These are phyloP conservation scores for Diarsia brunnea DNA, from an alignment of 2,888 invertebrate species.

Conservation along the genomic window DNA sequence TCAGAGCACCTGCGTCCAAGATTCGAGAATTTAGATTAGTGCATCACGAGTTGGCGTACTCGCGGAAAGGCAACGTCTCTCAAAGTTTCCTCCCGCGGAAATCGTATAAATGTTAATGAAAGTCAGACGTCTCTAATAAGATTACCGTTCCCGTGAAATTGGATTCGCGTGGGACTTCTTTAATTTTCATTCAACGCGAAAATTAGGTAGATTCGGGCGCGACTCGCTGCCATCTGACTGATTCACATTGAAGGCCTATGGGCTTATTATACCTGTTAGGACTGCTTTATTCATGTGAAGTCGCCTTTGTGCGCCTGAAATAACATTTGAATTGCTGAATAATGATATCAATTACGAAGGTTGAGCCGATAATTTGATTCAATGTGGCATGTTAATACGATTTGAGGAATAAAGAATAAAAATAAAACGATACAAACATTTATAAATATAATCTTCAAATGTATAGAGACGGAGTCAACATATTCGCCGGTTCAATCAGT, in stretches of 20 bases:
- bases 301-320: constrained; percentile 26
- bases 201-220: constrained; percentile 82
- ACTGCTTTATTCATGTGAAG: constrained; percentile 44
- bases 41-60: constrained; percentile 78
- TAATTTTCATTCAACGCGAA: constrained; percentile 88
- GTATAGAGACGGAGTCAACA: constrained; percentile 70
- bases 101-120: constrained; percentile 90
- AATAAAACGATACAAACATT: constrained; percentile 24
- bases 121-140: constrained; percentile 88
- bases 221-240: constrained; percentile 72
- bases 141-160: constrained; percentile 89
- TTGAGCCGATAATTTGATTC: constrained; percentile 5
- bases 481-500: constrained; percentile 83
- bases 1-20: constrained; percentile 81
- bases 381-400: background rate
- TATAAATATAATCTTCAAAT: constrained; percentile 44
- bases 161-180: constrained; percentile 88
- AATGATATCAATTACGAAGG: constrained; percentile 19
- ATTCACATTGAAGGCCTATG: constrained; percentile 69
- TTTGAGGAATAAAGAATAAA: background rate
- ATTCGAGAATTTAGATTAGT: constrained; percentile 85
- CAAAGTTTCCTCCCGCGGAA: constrained; percentile 83
- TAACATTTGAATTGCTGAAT: constrained; percentile 27
- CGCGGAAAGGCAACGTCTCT: constrained; percentile 73
- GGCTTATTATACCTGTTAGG: constrained; percentile 56